Conservation (phyloP, 2,113 vertebrate species). For the Oryzias javanicus region DNA sequence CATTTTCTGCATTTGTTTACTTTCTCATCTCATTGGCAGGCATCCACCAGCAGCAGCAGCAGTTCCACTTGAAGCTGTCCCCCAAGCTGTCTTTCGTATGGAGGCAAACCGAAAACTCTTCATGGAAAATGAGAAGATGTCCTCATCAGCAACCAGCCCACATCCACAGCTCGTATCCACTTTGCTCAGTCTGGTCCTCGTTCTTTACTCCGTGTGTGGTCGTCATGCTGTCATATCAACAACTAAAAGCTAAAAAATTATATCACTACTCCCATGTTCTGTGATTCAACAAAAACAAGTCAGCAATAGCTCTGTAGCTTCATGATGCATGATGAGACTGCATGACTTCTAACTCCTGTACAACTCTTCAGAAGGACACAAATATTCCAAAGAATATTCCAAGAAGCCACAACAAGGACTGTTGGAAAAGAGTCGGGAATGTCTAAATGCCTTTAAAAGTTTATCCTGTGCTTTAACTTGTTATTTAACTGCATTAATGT, state of each 20-base stretch:
- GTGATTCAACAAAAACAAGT: slow-evolving; percentile 57
- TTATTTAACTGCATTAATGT: slow-evolving; percentile 38
- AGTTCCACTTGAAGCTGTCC: slow-evolving; percentile 65
- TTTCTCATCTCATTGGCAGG: slow-evolving; percentile 64
- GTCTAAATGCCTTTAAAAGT: slow-evolving; percentile 45
- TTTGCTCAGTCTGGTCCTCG: slow-evolving; percentile 10
- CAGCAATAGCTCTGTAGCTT: slow-evolving; percentile 28
- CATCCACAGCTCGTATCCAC: not conserved
- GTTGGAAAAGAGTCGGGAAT: slow-evolving; percentile 19
- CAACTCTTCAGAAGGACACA: slow-evolving; percentile 6
- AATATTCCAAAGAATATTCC: slow-evolving; percentile 15
- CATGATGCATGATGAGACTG: slow-evolving; percentile 61
- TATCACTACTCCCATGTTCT: slow-evolving; percentile 9
- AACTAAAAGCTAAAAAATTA: slow-evolving; percentile 3
- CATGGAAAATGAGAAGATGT: slow-evolving; percentile 27
- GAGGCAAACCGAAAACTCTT: slow-evolving; percentile 24
- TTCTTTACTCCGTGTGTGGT: slow-evolving; percentile 1
- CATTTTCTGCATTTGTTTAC: slow-evolving; percentile 10
- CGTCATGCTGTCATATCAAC: slow-evolving; percentile 19
- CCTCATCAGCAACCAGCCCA: not conserved
- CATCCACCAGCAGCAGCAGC: slow-evolving; percentile 72
- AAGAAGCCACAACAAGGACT: slow-evolving; percentile 38
- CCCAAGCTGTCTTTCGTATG: slow-evolving; percentile 23
- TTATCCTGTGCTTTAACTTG: slow-evolving; percentile 29
- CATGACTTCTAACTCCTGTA: slow-evolving; percentile 56